A percentile compares a stretch with the other conserved stretches of the same genome.
phyloP scores from a whole-genome alignment of 2,113 vertebrate species.

The Gambusia affinis region DNA sequence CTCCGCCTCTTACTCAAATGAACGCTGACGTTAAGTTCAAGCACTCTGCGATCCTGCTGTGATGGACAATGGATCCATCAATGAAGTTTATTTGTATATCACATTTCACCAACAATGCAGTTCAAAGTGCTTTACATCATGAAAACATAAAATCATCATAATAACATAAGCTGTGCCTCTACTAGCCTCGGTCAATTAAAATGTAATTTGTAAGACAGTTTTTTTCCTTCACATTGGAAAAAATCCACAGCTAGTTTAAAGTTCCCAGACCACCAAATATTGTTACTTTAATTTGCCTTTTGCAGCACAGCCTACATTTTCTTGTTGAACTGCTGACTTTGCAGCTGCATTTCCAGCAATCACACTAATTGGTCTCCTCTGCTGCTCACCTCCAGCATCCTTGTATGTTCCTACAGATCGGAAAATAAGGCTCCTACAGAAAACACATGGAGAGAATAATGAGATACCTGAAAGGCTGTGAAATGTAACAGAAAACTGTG shows the following conservation, averaged over 20 bases:
- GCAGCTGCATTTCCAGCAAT: conserved; percentile 76
- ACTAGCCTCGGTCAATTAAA: not conserved
- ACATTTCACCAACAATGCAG: no score
- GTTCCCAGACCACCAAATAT: conserved; percentile 32
- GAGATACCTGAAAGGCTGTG: conserved; percentile 78
- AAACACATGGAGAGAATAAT: conserved; percentile 83
- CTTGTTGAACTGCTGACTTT: conserved; percentile 76
- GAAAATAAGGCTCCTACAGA: conserved; percentile 80
- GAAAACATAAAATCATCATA: not conserved
- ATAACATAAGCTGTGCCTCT: conserved; percentile 1
- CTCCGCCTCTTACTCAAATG: no score
- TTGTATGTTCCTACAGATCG: conserved; percentile 80
- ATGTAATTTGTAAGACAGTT: not conserved
- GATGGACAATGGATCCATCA: no score
- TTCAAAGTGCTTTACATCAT: not conserved
- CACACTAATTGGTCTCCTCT: conserved; percentile 83
- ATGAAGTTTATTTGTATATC: no score
- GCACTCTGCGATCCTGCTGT: no score
- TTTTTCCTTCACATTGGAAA: conserved; percentile 4
- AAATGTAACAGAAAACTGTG: conserved; percentile 82
- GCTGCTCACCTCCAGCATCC: conserved; percentile 80
- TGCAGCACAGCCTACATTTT: conserved; percentile 60
- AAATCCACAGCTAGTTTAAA: conserved; percentile 25
- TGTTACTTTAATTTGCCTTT: conserved; percentile 63
- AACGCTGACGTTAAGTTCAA: no score